Conservation (phyloP, 2,888 invertebrate species). For the Zhengitettix transpicula region DNA sequence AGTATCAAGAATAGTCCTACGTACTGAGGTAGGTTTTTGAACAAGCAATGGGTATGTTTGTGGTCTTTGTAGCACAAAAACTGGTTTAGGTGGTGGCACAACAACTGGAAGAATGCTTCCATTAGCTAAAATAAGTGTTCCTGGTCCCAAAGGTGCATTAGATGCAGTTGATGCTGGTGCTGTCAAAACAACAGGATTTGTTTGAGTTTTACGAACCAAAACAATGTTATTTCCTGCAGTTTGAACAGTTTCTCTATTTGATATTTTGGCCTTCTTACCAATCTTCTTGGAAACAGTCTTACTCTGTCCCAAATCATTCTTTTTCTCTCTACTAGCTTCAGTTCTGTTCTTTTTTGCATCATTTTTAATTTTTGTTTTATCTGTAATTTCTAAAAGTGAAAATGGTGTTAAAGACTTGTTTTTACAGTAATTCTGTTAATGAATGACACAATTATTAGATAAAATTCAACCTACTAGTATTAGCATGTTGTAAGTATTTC, state of each 20-base stretch:
- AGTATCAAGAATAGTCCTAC: slow-evolving; percentile 9
- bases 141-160: slow-evolving; percentile 19
- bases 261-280: too few relatives aligned
- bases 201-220: too few relatives aligned
- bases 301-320: not conserved
- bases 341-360: not conserved
- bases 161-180: not conserved
- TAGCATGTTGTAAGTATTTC: slow-evolving; percentile 19
- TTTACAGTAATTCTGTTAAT: too few relatives aligned
- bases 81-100: slow-evolving; percentile 17
- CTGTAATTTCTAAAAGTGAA: not conserved
- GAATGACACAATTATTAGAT: too few relatives aligned
- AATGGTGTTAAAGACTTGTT: too few relatives aligned
- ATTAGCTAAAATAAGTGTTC: slow-evolving; percentile 25
- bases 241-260: too few relatives aligned
- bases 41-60: slow-evolving; percentile 5
- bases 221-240: too few relatives aligned
- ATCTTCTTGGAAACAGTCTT: too few relatives aligned
- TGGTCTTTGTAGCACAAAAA: slow-evolving; percentile 15
- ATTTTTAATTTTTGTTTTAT: slow-evolving; percentile 3
- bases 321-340: not conserved
- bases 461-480: slow-evolving; percentile 1
- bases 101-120: slow-evolving; percentile 23
- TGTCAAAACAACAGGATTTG: too few relatives aligned
- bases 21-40: slow-evolving; percentile 2